These are phyloP conservation scores for Silurus meridionalis DNA, from an alignment of 2,113 vertebrate species.

Conservation along the genomic window DNA sequence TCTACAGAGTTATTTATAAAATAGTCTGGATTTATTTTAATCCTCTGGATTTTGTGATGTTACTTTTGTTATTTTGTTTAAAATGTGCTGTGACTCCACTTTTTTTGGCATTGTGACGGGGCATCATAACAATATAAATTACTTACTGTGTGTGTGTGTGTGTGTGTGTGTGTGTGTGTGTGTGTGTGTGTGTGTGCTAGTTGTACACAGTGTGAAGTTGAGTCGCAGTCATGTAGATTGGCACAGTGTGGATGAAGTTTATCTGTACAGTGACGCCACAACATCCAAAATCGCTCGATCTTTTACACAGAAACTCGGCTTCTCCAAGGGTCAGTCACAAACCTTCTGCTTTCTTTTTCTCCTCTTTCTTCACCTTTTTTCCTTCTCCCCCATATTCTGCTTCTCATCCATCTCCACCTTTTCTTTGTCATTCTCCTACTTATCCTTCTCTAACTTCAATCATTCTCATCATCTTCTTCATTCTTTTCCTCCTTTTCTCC, in stretches of 20 bases:
- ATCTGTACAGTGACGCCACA: conserved; percentile 93
- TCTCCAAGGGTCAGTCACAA: conserved; percentile 86
- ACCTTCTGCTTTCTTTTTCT: background rate
- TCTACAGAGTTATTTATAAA: no score
- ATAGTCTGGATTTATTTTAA: no score
- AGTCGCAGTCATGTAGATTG: conserved; percentile 93
- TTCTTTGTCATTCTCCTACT: background rate
- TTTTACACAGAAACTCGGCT: conserved; percentile 90
- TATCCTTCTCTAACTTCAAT: no score
- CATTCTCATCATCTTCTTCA: background rate
- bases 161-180: no score
- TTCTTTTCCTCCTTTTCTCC: background rate
- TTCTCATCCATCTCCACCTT: background rate
- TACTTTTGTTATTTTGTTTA: no score
- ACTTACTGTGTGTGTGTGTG: no score
- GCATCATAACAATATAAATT: no score
- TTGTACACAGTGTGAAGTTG: conserved; percentile 86
- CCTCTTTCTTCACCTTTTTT: background rate
- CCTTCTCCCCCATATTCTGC: background rate
- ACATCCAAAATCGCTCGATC: conserved; percentile 95
- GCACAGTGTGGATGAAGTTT: conserved; percentile 93
- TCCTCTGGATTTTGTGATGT: no score
- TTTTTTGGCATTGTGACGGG: no score
- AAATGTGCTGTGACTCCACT: no score
- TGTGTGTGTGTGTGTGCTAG: conserved; percentile 63